These are phyloP conservation scores for Drosophila tropicalis DNA, from an alignment of 1,140 invertebrate genomes.

Conservation along the genomic window DNA sequence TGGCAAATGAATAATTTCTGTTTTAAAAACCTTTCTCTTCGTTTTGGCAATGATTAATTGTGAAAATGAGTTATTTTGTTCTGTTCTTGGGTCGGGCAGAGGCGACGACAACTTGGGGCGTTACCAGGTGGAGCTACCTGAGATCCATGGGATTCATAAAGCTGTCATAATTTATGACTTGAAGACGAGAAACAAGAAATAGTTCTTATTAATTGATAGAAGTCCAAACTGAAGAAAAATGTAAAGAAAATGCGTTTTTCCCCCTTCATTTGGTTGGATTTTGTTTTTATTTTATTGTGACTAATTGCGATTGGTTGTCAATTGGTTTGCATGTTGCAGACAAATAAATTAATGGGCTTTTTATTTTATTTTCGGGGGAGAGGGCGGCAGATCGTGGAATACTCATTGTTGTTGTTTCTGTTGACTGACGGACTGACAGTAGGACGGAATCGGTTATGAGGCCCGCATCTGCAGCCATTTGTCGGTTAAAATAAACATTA, in stretches of 20 bases:
- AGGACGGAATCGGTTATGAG: not conserved
- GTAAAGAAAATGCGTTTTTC: conserved; percentile 54
- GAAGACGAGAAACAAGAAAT: conserved; percentile 9
- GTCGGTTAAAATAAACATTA: conserved; percentile 57
- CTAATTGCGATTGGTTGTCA: conserved; percentile 80
- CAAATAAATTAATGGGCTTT: conserved; percentile 75
- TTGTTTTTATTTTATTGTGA: conserved; percentile 57
- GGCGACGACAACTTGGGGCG: conserved; percentile 45
- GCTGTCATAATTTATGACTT: conserved; percentile 34
- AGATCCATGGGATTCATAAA: conserved; percentile 22
- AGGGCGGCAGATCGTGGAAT: conserved; percentile 7
- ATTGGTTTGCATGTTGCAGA: conserved; percentile 81
- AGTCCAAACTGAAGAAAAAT: conserved; percentile 8
- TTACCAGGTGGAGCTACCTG: conserved; percentile 48
- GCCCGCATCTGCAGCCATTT: conserved; percentile 66
- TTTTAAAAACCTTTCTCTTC: not conserved
- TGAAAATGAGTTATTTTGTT: not conserved
- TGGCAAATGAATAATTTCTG: not conserved
- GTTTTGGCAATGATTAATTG: conserved; percentile 4
- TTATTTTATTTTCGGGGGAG: conserved; percentile 6
- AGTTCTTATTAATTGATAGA: conserved; percentile 15
- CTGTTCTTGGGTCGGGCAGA: conserved; percentile 14
- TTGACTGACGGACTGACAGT: conserved; percentile 3
- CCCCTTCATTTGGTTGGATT: conserved; percentile 34
- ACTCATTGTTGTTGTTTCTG: not conserved